A percentile compares a stretch with the other conserved stretches of the same genome.
phyloP scores from a whole-genome alignment of 2,888 invertebrate species.

The Spilosoma lubricipeda region DNA sequence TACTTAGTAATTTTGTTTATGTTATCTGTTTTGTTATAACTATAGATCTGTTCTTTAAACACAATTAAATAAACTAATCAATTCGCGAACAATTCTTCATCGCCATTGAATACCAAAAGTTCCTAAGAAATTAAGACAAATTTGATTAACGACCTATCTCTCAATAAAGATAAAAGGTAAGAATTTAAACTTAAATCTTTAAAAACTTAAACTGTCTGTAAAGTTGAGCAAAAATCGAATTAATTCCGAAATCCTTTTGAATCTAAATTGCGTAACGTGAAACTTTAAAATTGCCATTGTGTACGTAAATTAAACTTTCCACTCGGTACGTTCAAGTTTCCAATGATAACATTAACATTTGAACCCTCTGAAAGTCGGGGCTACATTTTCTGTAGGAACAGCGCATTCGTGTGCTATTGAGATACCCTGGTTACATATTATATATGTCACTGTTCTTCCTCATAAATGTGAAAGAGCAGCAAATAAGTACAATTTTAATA shows the following conservation, averaged over 20 bases:
- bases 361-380: conserved; percentile 27
- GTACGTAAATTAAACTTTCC: conserved; percentile 73
- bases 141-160: conserved; percentile 49
- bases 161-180: conserved; percentile 60
- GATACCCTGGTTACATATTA: not conserved
- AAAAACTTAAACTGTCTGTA: conserved; percentile 66
- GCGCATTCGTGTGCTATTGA: not conserved
- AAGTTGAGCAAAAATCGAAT: conserved; percentile 77
- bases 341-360: conserved; percentile 53
- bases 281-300: conserved; percentile 79
- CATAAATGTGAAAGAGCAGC: not conserved
- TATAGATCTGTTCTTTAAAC: too few species aligned
- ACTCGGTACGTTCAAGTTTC: conserved; percentile 59
- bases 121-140: conserved; percentile 36
- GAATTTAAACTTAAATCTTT: conserved; percentile 64
- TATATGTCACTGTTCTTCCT: not conserved
- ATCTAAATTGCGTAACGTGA: conserved; percentile 71
- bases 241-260: conserved; percentile 77
- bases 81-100: conserved; percentile 17
- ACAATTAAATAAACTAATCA: conserved; percentile 7
- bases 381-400: conserved; percentile 1
- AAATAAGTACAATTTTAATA: not conserved
- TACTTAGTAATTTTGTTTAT: too few species aligned
- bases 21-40: too few species aligned
- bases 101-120: conserved; percentile 24